Evolutionary conservation across 1,140 invertebrate genomes (phyloP).

Genomic region (Metopolophium dirhodum): DNA sequence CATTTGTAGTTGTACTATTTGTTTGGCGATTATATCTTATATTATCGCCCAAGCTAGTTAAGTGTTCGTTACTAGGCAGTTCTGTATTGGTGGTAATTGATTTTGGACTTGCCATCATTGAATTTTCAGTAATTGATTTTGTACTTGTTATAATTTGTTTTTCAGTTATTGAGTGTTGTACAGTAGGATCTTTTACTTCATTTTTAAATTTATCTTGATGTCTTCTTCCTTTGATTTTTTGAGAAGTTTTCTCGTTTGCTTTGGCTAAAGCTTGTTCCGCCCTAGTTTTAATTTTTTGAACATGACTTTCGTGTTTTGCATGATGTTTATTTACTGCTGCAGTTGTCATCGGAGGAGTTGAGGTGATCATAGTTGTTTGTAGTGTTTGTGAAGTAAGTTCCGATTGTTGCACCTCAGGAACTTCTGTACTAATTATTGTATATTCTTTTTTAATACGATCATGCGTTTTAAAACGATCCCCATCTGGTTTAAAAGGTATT

Average conservation of each 20-base stretch:
- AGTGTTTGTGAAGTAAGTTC: neutral
- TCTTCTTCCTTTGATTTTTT: neutral
- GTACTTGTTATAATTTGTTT: neutral
- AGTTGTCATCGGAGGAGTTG: neutral
- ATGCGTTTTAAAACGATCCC: neutral
- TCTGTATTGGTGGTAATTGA: neutral
- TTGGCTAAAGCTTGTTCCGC: constrained; percentile 44
- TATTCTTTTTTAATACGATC: neutral
- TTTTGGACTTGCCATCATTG: neutral
- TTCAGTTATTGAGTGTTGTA: neutral
- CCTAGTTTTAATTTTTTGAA: constrained; percentile 47
- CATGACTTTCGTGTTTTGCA: neutral
- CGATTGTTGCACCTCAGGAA: neutral
- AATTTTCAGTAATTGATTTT: neutral
- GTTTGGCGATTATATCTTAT: constrained; percentile 27
- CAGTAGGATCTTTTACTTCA: neutral
- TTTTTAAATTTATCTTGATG: neutral
- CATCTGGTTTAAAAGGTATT: neutral
- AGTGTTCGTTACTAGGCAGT: neutral
- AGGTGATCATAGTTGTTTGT: neutral
- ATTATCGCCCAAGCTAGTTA: neutral
- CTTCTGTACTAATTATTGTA: neutral
- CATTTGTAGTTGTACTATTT: neutral
- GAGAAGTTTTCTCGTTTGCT: neutral
- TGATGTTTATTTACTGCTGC: neutral